Base-by-base conservation (phyloP, 2,888 invertebrate species). In the Rhingia rostrata region DNA sequence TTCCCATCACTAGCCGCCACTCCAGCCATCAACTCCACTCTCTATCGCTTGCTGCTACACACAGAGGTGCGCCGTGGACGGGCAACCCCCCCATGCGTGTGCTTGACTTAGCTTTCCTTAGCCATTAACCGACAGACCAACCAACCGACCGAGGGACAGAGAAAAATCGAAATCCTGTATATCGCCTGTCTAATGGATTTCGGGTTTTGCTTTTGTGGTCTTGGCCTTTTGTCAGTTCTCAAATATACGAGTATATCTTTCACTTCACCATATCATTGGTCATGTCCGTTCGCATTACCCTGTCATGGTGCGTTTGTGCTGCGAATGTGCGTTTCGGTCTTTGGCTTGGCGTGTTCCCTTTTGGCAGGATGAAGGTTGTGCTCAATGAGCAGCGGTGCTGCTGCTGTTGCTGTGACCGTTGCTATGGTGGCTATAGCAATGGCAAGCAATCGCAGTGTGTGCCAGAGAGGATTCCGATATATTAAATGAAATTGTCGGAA, bases 191-290 rank as follows among this genome's bases (percentile, higher is more conserved):
- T 64, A 78, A 78, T 83, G 81, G 75, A 75, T 66, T 75, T 69
- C 49, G 63, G 73, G 73, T 83, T 83, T 58, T 78, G 78, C 78
- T 83, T 83, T 78, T 78, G 78, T 78, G 83, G 83, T 83, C 78
- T 78, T 78, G 78, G 83, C 78, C 83, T 73, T 78, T 78, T 78
- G 78, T 78, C 78, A 78, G 78, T 73, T 78, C 69, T 83, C 83
- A 74, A 83, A 83, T 78, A 74, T 30, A 49, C 12, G 22, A 22
- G 22, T 12, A 45, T 63, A 83, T 78, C 73, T 78, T 58, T 78
- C 83, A 78, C 78, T 83, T 83, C 83, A 73, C 72, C 78, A 83
- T 83, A 83, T 73, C 73, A 83, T 78, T 83, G 83, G 78, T 83
- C 83, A 78, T 83, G 73, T 83, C 78, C 83, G 69, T 78, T 78